Base-by-base conservation (phyloP, 2,888 invertebrate genomes). In the Drosophila diplacantha region DNA sequence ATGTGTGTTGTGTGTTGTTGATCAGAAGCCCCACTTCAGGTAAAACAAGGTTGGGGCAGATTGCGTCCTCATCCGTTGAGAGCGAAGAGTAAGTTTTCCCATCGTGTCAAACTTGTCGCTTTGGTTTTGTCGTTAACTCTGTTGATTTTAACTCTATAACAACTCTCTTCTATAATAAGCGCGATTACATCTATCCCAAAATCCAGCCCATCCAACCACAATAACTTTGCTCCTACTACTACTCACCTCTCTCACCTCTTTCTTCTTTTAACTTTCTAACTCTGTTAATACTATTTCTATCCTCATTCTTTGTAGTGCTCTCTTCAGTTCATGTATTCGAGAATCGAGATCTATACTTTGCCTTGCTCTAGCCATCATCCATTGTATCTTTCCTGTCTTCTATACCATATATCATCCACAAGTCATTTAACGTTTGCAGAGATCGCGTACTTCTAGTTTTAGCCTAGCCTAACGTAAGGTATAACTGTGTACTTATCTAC, bases 21-120 rank as follows among this genome's bases (percentile, higher is more conserved):
- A 80, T 62, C 85, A 87, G 86, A 86, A 86, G 85, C 78, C 85
- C 85, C 82, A 83, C 86, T 68, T 71, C 83, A 83, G 80, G 82
- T 85, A 85, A 86, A 86, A 78, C 84, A 75, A 84, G 81, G 74
- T 82, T 83, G 84, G 85, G 86, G 81, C 86, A 84, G 75, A 86
- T 81, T 75, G 81, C 84, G 74, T 81, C 84, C 74, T 75, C 85
- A 77, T 84, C 87, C 74, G 75, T 82, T 81, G 87, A 85, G 73
- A 79, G 75, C 84, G 85, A 87, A 86, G 86, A 86, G 86, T 87
- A 87, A 87, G 86, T 87, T 73, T 72, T 71, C 73, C 66, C 59
- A 69, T 72, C 76, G 74, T 67, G 66, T 65, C 70, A 74, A 72
- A 35, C 26, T 47, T 72, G 74, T 72, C 72, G 74, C 75, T 82